Conservation (phyloP, 2,888 invertebrate species). For the Allygus modestus region DNA sequence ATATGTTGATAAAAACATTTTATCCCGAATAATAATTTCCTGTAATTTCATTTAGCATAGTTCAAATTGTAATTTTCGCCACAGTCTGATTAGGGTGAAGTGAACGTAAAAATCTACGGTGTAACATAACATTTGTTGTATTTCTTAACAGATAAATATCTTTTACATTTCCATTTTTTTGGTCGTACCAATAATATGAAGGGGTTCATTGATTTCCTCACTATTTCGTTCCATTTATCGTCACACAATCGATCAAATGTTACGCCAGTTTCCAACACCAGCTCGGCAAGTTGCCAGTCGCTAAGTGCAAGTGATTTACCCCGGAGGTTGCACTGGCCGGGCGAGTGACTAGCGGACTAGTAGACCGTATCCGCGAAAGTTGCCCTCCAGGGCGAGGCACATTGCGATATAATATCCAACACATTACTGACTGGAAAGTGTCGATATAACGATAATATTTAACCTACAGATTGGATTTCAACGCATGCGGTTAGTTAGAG, state of each 20-base stretch:
- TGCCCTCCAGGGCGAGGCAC: background rate
- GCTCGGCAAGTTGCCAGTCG: background rate
- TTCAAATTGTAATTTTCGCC: too few species aligned
- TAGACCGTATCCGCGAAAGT: conserved; percentile 24
- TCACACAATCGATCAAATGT: background rate
- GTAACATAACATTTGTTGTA: too few species aligned
- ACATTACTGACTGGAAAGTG: conserved; percentile 12
- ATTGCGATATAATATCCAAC: conserved; percentile 25
- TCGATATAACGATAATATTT: conserved; percentile 22
- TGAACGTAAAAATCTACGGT: too few species aligned
- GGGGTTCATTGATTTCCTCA: too few species aligned
- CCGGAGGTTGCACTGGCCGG: background rate
- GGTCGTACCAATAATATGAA: too few species aligned
- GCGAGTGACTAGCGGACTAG: background rate
- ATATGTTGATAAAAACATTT: too few species aligned
- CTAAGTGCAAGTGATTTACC: conserved; percentile 12
- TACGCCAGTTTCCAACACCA: background rate
- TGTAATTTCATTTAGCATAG: too few species aligned
- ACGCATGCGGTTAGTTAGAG: background rate
- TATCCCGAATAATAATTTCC: too few species aligned
- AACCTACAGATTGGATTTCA: background rate
- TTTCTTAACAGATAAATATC: too few species aligned
- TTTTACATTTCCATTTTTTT: too few species aligned
- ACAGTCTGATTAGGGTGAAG: too few species aligned
- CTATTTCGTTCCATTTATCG: too few species aligned